phyloP scores from a whole-genome alignment of 2,797 vertebrate species.

The Microctenopoma lineatum region DNA sequence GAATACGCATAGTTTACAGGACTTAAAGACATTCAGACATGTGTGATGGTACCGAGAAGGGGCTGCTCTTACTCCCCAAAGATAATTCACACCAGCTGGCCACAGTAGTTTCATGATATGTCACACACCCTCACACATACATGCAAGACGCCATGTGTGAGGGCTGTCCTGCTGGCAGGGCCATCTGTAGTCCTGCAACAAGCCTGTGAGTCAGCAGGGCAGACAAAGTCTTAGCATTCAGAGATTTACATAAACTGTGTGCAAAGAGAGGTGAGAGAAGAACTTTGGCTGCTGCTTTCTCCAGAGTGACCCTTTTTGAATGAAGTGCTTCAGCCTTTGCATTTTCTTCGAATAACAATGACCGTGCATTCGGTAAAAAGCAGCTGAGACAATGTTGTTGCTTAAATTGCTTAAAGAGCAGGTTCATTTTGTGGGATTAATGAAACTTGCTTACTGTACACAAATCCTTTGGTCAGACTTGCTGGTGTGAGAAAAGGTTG shows the following conservation, averaged over 20 bases:
- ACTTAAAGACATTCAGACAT: not conserved
- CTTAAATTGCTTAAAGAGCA: not conserved
- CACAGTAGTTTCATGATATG: constrained; percentile 56
- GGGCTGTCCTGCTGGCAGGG: constrained; percentile 70
- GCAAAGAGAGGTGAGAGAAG: constrained; percentile 35
- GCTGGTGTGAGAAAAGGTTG: not conserved
- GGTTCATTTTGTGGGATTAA: constrained; percentile 6
- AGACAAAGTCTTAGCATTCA: constrained; percentile 52
- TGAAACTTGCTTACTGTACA: constrained; percentile 12
- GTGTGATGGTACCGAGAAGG: not conserved
- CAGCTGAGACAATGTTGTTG: not conserved
- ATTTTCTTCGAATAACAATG: not conserved
- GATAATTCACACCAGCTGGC: constrained; percentile 39
- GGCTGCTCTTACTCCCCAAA: constrained; percentile 13
- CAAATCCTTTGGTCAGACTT: constrained; percentile 15
- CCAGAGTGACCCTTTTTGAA: not conserved
- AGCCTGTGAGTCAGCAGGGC: constrained; percentile 69
- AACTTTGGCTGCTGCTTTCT: constrained; percentile 25
- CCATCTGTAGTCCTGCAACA: constrained; percentile 74
- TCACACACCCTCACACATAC: constrained; percentile 61
- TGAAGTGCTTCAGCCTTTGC: not conserved
- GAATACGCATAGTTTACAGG: not conserved
- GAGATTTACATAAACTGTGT: constrained; percentile 49
- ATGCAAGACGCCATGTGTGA: constrained; percentile 73
- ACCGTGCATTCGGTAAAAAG: not conserved